phyloP scores from a whole-genome alignment of 2,797 vertebrate genomes.

The Mallotus villosus region DNA sequence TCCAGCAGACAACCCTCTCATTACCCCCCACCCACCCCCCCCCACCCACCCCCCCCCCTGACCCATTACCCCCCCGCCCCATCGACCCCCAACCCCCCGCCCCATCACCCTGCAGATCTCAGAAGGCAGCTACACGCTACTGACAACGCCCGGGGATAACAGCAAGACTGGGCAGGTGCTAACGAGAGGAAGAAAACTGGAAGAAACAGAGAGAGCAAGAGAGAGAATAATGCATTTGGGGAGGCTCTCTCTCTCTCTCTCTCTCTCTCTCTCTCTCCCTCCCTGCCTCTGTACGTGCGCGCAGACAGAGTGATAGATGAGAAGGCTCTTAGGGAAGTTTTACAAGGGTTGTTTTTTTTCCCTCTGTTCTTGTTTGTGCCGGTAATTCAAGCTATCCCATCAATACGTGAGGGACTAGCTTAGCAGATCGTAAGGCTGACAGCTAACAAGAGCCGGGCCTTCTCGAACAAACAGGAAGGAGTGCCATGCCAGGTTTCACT shows the following conservation, averaged over 20 bases:
- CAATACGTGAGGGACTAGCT: conserved; percentile 73
- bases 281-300: conserved; percentile 40
- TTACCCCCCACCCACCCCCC: conserved; percentile 39
- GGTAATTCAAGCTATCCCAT: conserved; percentile 73
- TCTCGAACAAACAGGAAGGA: conserved; percentile 71
- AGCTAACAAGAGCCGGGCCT: conserved; percentile 70
- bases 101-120: conserved; percentile 71
- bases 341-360: conserved; percentile 52
- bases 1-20: conserved; percentile 72
- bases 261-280: no score
- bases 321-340: conserved; percentile 61
- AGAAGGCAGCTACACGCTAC: conserved; percentile 69
- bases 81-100: conserved; percentile 45
- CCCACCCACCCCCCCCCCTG: conserved; percentile 43
- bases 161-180: conserved; percentile 65
- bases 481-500: conserved; percentile 63
- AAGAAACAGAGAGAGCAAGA: conserved; percentile 61
- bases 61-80: conserved; percentile 66
- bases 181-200: conserved; percentile 60
- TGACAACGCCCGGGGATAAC: conserved; percentile 73
- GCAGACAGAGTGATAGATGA: conserved; percentile 48
- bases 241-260: conserved; percentile 34
- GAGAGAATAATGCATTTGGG: conserved; percentile 68
- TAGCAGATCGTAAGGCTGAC: conserved; percentile 68
- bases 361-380: conserved; percentile 60